Percentiles rank a stretch among this genome's conserved stretches.
phyloP scores from a whole-genome alignment of 2,888 invertebrate genomes.

The Pheosia gnoma region DNA sequence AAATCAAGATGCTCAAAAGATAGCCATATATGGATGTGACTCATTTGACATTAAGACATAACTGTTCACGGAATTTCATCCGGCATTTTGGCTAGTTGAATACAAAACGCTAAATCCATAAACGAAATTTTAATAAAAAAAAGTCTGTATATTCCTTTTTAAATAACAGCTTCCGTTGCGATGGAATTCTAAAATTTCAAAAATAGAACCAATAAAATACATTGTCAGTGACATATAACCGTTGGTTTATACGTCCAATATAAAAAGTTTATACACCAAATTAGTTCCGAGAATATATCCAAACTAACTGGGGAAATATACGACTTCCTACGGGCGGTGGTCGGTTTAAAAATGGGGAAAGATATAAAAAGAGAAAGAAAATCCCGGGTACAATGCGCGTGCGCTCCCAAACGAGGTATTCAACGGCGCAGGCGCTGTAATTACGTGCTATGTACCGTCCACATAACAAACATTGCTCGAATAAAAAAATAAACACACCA shows the following conservation, averaged over 20 bases:
- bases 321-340: conserved; percentile 65
- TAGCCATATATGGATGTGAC: conserved; percentile 16
- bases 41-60: conserved; percentile 14
- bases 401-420: conserved; percentile 69
- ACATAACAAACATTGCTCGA: conserved; percentile 39
- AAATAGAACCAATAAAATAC: conserved; percentile 71
- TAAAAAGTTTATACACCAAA: conserved; percentile 70
- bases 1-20: conserved; percentile 15
- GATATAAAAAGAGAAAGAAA: conserved; percentile 61
- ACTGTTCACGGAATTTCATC: conserved; percentile 10
- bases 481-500: conserved; percentile 9
- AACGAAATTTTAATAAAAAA: conserved; percentile 19
- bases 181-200: conserved; percentile 49
- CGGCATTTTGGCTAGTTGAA: conserved; percentile 4
- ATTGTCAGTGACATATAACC: conserved; percentile 57
- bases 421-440: conserved; percentile 60
- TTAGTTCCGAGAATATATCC: conserved; percentile 68
- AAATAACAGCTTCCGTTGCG: conserved; percentile 68
- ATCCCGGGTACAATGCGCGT: conserved; percentile 67
- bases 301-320: conserved; percentile 54
- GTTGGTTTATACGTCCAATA: conserved; percentile 53
- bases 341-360: conserved; percentile 69
- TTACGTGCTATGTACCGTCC: conserved; percentile 64
- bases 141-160: conserved; percentile 8
- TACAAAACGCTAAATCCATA: conserved; percentile 7